Percentiles rank a stretch among this genome's conserved stretches.
Conservation (phyloP, 1,140 invertebrate species). For the Diorhabda carinulata region DNA sequence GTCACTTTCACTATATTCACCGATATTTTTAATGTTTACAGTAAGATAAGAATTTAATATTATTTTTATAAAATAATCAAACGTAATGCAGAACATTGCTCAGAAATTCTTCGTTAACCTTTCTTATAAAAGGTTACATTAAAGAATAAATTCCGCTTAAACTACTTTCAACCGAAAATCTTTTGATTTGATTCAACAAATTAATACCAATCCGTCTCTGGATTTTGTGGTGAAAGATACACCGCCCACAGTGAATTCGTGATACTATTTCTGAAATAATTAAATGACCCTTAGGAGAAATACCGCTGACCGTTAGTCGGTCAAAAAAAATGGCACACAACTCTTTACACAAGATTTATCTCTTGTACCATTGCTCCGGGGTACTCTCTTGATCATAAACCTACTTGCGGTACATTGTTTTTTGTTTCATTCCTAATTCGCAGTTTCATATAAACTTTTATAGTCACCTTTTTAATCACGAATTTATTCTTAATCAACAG, state of each 20-base stretch:
- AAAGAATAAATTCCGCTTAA: too few relatives aligned
- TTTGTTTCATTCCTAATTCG: background rate
- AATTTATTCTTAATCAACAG: too few relatives aligned
- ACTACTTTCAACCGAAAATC: too few relatives aligned
- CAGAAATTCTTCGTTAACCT: too few relatives aligned
- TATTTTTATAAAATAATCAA: too few relatives aligned
- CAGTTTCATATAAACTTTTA: background rate
- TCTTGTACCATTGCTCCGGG: background rate
- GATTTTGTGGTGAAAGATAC: background rate
- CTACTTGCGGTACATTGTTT: constrained; percentile 1
- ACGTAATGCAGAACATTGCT: too few relatives aligned
- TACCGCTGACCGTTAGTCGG: background rate
- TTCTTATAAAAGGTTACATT: too few relatives aligned
- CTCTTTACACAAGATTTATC: constrained; percentile 2
- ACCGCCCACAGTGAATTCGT: constrained; percentile 1
- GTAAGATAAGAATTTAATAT: too few relatives aligned
- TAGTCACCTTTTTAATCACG: background rate
- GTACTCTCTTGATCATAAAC: background rate
- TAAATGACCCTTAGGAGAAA: constrained; percentile 2
- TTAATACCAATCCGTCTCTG: background rate
- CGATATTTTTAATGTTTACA: too few relatives aligned
- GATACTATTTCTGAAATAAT: constrained; percentile 3
- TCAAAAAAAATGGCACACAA: constrained; percentile 1
- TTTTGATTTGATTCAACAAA: too few relatives aligned
- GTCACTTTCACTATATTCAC: too few relatives aligned